A percentile compares a stretch with the other conserved stretches of the same genome.
phyloP scores from a whole-genome alignment of 2,888 invertebrate species.

The Odontothrips loti region DNA sequence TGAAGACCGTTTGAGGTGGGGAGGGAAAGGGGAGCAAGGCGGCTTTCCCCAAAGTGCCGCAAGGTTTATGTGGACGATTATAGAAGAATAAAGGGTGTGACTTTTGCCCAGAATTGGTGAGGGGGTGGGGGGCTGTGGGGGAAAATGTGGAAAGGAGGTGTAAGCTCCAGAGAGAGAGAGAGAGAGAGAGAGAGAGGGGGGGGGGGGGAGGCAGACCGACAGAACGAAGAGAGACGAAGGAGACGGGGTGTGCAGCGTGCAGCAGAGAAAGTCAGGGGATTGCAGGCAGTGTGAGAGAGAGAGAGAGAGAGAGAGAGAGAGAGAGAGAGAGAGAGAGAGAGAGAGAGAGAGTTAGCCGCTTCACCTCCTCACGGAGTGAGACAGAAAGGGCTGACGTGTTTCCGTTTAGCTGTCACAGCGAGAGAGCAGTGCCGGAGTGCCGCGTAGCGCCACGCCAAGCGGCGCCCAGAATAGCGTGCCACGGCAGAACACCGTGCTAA shows the following conservation, averaged over 20 bases:
- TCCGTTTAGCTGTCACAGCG: slow-evolving; percentile 22
- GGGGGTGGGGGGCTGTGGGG: too few species aligned
- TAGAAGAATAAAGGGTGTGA: too few species aligned
- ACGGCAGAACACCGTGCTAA: background rate
- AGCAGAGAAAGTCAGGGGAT: background rate
- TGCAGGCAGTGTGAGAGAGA: background rate
- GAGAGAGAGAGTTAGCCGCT: background rate
- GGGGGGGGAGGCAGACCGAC: background rate
- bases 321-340: background rate
- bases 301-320: background rate
- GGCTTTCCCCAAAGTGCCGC: too few species aligned
- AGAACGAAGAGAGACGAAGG: background rate
- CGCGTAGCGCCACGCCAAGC: background rate
- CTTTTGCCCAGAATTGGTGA: too few species aligned
- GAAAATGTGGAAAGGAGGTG: too few species aligned
- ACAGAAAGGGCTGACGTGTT: slow-evolving; percentile 6
- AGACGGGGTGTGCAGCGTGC: background rate
- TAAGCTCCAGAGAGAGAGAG: too few species aligned
- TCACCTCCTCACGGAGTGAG: background rate
- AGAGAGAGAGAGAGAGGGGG: too few species aligned
- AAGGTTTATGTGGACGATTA: too few species aligned
- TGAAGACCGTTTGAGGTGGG: too few species aligned
- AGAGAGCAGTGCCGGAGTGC: background rate
- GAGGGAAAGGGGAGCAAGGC: too few species aligned
- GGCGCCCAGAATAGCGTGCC: background rate